Conservation (phyloP, 2,888 invertebrate species). For the Amblyteles armatorius region DNA sequence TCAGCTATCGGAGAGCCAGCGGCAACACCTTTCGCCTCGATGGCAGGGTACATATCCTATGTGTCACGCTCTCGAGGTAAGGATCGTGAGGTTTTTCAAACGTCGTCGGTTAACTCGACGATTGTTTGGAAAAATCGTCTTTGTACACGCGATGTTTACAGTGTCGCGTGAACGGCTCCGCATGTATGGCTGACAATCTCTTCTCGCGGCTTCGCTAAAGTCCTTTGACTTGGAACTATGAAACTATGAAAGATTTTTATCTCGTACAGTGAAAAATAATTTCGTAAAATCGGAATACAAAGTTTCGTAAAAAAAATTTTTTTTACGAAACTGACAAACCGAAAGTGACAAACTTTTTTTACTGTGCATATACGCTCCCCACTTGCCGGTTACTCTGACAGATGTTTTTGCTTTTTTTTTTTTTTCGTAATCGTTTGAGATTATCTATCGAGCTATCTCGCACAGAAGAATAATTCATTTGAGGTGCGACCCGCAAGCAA, state of each 20-base stretch:
- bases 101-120: constrained; percentile 14
- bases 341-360: too few relatives aligned
- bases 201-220: neutral
- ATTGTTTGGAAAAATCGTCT: constrained; percentile 35
- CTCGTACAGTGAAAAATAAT: neutral
- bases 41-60: constrained; percentile 40
- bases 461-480: too few relatives aligned
- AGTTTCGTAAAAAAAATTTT: too few relatives aligned
- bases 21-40: constrained; percentile 36
- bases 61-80: constrained; percentile 44
- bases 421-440: neutral
- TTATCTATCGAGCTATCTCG: neutral
- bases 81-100: constrained; percentile 42
- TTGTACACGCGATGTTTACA: constrained; percentile 33
- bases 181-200: constrained; percentile 13
- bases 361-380: too few relatives aligned
- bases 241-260: neutral
- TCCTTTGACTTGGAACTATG: constrained; percentile 14
- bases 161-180: constrained; percentile 17
- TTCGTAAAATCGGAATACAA: too few relatives aligned
- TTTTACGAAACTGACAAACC: too few relatives aligned
- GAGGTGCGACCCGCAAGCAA: too few relatives aligned
- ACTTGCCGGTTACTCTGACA: neutral
- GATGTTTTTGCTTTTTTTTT: neutral
- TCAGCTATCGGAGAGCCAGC: constrained; percentile 30